phyloP scores from a whole-genome alignment of 2,797 vertebrate genomes.

The Pipistrellus pipistrellus region DNA sequence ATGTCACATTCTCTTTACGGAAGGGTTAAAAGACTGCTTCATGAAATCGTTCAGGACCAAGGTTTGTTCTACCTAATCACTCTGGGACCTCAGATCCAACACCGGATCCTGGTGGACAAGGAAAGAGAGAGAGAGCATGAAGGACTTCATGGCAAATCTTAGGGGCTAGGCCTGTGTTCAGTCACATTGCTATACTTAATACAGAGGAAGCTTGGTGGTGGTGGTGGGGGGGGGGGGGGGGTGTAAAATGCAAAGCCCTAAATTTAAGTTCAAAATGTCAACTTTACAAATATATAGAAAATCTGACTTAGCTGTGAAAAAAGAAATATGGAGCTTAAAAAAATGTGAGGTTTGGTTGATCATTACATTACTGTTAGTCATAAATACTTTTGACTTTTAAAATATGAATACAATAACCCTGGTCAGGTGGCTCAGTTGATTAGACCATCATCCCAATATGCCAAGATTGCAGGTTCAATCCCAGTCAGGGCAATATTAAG shows the following conservation, averaged over 20 bases:
- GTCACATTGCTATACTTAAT: not conserved
- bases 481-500: not conserved
- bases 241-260: not conserved
- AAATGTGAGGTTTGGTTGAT: not conserved
- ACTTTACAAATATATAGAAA: not conserved
- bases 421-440: not conserved
- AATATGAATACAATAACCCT: not conserved
- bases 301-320: not conserved
- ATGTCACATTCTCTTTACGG: not conserved
- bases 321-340: not conserved
- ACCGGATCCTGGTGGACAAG: not conserved
- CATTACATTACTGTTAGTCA: not conserved
- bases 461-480: not conserved
- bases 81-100: not conserved
- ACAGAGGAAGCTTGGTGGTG: not conserved
- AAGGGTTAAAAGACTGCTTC: not conserved
- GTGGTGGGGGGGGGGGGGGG: too few relatives aligned
- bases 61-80: not conserved
- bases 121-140: not conserved
- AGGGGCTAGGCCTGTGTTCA: not conserved
- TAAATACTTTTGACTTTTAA: conserved; percentile 18
- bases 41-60: not conserved
- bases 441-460: not conserved
- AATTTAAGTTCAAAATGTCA: conserved; percentile 34
- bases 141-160: not conserved